These are phyloP conservation scores for Glossophaga mutica DNA, from an alignment of 2,797 vertebrate genomes.

Conservation along the genomic window DNA sequence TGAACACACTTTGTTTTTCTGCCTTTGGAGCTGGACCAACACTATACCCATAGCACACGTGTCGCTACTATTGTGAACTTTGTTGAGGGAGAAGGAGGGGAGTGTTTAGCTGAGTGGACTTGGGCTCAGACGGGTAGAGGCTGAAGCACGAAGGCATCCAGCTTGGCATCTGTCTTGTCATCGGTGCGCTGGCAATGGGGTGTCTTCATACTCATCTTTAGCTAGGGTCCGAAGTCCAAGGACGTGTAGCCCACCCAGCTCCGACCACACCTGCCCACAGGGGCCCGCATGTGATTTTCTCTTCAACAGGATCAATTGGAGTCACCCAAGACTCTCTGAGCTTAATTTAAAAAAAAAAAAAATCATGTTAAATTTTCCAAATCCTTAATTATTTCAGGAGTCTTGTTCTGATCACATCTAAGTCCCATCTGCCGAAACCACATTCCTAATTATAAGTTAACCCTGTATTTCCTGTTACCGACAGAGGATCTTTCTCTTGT, in stretches of 20 bases:
- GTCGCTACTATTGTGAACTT: background rate
- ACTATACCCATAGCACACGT: background rate
- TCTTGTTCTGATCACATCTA: background rate
- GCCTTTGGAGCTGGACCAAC: background rate
- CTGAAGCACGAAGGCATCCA: background rate
- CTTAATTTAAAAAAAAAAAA: background rate
- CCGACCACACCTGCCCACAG: background rate
- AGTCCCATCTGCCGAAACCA: background rate
- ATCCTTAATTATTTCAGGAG: background rate
- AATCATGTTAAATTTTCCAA: background rate
- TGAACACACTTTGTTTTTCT: background rate
- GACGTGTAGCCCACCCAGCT: background rate
- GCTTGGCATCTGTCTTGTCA: background rate
- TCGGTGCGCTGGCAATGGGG: background rate
- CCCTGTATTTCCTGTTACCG: background rate
- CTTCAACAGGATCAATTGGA: background rate
- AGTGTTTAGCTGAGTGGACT: background rate
- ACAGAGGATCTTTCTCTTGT: background rate
- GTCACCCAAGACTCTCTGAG: background rate
- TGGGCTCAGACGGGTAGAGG: background rate
- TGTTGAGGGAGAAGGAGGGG: background rate
- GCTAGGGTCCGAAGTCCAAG: background rate
- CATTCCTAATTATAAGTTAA: background rate
- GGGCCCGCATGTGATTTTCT: background rate
- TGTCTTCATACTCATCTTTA: background rate